Evolutionary conservation across 2,113 vertebrate genomes (phyloP).

Genomic region (Panthera tigris): DNA sequence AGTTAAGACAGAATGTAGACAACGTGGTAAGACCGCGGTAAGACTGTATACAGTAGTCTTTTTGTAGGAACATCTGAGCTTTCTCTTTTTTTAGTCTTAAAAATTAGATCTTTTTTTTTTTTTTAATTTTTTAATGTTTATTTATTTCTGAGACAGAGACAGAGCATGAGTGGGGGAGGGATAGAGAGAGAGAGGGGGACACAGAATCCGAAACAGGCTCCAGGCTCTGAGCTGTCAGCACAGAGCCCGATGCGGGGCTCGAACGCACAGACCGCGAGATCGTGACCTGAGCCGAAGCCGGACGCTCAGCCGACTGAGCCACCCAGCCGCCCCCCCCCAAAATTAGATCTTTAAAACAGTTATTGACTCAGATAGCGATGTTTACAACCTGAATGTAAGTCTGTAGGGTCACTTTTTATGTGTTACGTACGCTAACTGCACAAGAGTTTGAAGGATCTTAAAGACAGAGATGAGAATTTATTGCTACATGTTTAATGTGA

Average conservation of each 20-base stretch:
- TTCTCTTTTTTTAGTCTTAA: constrained; percentile 6
- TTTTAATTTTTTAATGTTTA: no score
- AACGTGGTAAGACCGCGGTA: not conserved
- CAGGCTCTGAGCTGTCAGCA: no score
- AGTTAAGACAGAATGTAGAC: not conserved
- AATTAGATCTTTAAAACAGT: not conserved
- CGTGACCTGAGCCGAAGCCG: no score
- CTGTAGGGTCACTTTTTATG: not conserved
- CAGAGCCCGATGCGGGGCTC: no score
- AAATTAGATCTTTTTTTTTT: not conserved
- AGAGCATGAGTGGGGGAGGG: no score
- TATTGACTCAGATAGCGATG: not conserved
- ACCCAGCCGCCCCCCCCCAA: not conserved
- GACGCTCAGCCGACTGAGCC: no score
- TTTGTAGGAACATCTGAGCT: not conserved
- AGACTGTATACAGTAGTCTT: not conserved
- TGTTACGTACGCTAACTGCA: not conserved
- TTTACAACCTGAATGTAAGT: not conserved
- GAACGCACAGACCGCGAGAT: no score
- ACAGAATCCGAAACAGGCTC: no score
- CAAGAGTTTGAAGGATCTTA: not conserved
- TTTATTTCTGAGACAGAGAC: no score
- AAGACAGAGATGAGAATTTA: not conserved
- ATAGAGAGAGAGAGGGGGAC: no score
- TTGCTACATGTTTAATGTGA: not conserved